Evolutionary conservation across 2,888 invertebrate genomes (phyloP), one percentile per base, ranked within the genome.

Genomic region (Euproctis similis): DNA sequence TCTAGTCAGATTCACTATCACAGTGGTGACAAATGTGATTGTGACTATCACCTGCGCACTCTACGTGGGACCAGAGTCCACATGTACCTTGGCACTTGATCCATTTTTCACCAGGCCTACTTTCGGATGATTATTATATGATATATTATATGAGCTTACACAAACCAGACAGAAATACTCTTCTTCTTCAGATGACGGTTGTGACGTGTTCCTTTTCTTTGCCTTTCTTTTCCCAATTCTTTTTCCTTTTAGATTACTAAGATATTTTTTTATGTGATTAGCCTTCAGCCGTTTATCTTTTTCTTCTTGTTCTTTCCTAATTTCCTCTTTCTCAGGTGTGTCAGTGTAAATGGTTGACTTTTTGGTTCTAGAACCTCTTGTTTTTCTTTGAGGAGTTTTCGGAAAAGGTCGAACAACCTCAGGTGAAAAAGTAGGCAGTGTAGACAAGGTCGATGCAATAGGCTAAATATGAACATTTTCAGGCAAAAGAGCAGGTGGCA

Each of bases 1-100:
- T n/a, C n/a, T n/a, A n/a, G n/a, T n/a, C 16, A 19, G 19, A 19
- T 19, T 19, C n/a, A 25, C 17, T 35, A 25, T 38, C 28, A 31
- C 46, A 48, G 34, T 46, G 46, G 13, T 41, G 44, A 28, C 41
- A 44, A 34, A 48, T 34, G 17, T 44, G 41, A 30, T 36, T 17
- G 9, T 16, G 30, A 17, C 27, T 21, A 31, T 28, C 44, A 26
- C 28, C 39, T 34, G 35, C 26, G 24, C 41, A 44, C 7, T 44
- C 31, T 21, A 35, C 4, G 24, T 36, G 39, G 4, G 44, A 26
- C 44, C 41, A 41, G 8, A 39, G 18, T 4, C 21, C n/a, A 41
- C 44, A 41, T n/a, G 5, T 18, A 21, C 29, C 32, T 37, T 39
- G 42, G 19, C 37, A 44, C 17, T 30, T 10, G 13, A 44, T 24